These are phyloP conservation scores for Anabas testudineus DNA, from an alignment of 2,797 vertebrate species.

Conservation along the genomic window DNA sequence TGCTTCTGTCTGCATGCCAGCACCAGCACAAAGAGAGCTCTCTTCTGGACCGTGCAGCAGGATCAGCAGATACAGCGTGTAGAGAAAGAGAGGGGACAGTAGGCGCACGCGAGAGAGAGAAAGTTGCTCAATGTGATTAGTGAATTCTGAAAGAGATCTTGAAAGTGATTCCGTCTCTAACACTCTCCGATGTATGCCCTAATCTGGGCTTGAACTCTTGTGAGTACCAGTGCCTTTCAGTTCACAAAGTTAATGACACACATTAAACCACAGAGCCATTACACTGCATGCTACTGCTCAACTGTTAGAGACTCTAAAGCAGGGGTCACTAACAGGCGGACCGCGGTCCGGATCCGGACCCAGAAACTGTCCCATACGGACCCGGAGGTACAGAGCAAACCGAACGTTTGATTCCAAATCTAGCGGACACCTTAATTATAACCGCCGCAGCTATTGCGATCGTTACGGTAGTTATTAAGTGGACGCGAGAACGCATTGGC, in stretches of 20 bases:
- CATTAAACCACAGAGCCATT: conserved; percentile 47
- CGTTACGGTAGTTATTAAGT: too few species aligned
- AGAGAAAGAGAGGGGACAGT: conserved; percentile 57
- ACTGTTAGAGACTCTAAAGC: conserved; percentile 18
- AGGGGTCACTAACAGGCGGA: too few species aligned
- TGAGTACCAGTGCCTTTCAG: conserved; percentile 56
- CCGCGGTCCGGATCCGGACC: too few species aligned
- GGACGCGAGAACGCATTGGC: too few species aligned
- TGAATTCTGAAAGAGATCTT: conserved; percentile 72
- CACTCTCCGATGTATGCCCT: conserved; percentile 75
- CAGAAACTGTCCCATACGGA: too few species aligned
- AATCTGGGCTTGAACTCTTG: conserved; percentile 66
- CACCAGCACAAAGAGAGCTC: conserved; percentile 79
- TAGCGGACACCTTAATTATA: too few species aligned
- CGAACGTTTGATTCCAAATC: too few species aligned
- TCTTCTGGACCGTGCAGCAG: conserved; percentile 76
- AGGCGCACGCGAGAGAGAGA: conserved; percentile 54
- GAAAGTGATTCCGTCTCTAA: conserved; percentile 72
- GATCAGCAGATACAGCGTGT: conserved; percentile 74
- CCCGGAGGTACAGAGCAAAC: too few species aligned
- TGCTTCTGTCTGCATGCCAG: conserved; percentile 77
- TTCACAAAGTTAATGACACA: conserved; percentile 71
- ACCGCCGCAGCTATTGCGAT: too few species aligned
- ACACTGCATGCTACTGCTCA: conserved; percentile 43
- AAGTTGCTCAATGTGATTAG: conserved; percentile 78